phyloP scores from a whole-genome alignment of 2,797 vertebrate genomes.

The Protosalanx chinensis region DNA sequence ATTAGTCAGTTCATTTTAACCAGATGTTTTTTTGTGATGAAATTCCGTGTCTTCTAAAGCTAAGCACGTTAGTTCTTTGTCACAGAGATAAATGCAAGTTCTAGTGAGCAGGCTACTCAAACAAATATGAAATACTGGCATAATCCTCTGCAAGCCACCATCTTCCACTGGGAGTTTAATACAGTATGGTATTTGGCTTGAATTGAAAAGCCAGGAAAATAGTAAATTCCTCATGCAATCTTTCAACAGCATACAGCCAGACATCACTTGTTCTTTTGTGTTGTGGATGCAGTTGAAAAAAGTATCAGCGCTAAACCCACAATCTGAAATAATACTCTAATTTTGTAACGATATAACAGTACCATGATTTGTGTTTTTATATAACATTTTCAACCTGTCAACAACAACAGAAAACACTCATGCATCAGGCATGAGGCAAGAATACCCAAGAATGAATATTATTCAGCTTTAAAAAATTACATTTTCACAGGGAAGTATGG shows the following conservation, averaged over 20 bases:
- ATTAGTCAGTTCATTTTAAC: background rate
- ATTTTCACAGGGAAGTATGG: too few species aligned
- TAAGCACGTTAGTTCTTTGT: constrained; percentile 11
- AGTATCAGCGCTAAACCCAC: background rate
- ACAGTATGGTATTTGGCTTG: constrained; percentile 35
- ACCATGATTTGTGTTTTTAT: too few species aligned
- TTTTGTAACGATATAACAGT: too few species aligned
- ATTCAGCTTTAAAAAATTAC: background rate
- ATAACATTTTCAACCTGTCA: too few species aligned
- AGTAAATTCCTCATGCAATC: constrained; percentile 39
- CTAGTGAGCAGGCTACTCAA: background rate
- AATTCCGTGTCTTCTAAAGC: constrained; percentile 3
- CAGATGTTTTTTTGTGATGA: background rate
- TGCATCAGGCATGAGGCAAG: too few species aligned
- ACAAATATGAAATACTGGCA: constrained; percentile 13
- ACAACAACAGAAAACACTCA: too few species aligned
- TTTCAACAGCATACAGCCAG: constrained; percentile 35
- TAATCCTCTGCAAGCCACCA: constrained; percentile 32
- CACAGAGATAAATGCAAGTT: background rate
- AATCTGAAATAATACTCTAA: background rate
- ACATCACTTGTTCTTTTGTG: constrained; percentile 25
- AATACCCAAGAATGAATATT: background rate
- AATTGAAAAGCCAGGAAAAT: constrained; percentile 15
- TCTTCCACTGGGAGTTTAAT: background rate
- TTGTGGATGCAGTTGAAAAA: background rate